A percentile compares a stretch with the other conserved stretches of the same genome.
Conservation (phyloP, 1,140 invertebrate species). For the Neelides sp. region DNA sequence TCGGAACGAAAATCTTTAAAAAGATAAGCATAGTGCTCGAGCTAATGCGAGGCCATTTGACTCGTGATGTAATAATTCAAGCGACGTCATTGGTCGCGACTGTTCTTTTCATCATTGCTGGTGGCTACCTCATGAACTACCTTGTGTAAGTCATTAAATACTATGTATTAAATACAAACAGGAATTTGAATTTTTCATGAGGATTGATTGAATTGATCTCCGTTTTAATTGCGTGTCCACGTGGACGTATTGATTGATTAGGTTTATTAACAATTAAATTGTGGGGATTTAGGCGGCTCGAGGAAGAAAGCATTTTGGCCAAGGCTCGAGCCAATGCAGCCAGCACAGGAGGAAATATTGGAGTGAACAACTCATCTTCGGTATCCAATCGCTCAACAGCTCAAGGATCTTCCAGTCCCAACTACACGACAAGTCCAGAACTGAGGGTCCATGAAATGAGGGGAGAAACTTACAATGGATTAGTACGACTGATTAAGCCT, state of each 20-base stretch:
- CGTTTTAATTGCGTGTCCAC: background rate
- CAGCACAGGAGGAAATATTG: conserved; percentile 3
- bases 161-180: background rate
- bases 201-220: no score
- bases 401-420: conserved; percentile 22
- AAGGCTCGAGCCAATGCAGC: conserved; percentile 26
- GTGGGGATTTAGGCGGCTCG: conserved; percentile 46
- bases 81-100: conserved; percentile 68
- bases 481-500: conserved; percentile 83
- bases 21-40: conserved; percentile 56
- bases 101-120: conserved; percentile 60
- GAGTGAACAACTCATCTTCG: background rate
- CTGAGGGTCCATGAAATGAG: conserved; percentile 79
- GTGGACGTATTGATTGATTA: background rate
- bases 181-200: background rate
- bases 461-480: conserved; percentile 87
- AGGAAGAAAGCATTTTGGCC: conserved; percentile 56
- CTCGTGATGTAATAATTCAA: conserved; percentile 67
- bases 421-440: conserved; percentile 39
- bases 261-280: background rate
- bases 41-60: conserved; percentile 56
- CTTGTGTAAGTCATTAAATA: conserved; percentile 51
- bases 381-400: conserved; percentile 35
- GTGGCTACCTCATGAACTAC: conserved; percentile 78
- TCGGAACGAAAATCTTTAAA: conserved; percentile 55